A percentile compares a stretch with the other conserved stretches of the same genome.
Evolutionary conservation across 2,113 vertebrate species (phyloP).

Genomic region (Hylia prasina): DNA sequence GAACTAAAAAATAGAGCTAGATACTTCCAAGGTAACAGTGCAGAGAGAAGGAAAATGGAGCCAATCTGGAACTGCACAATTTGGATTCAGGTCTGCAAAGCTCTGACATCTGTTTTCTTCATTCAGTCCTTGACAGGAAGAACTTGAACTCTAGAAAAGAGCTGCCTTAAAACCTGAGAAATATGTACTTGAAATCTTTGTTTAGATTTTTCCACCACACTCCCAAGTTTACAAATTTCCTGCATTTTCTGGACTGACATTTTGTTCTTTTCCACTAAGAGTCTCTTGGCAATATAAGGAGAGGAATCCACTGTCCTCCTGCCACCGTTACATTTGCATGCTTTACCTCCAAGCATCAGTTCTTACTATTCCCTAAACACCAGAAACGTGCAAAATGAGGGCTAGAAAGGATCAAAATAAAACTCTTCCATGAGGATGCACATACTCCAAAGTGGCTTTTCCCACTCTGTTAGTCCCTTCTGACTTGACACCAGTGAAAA

Average conservation of each 20-base stretch:
- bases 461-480: background rate
- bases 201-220: background rate
- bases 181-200: background rate
- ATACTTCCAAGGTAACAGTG: background rate
- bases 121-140: background rate
- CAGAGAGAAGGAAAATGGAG: background rate
- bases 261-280: background rate
- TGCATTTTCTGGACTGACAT: background rate
- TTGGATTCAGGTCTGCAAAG: background rate
- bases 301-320: background rate
- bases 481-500: background rate
- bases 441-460: background rate
- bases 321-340: background rate
- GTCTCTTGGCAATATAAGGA: background rate
- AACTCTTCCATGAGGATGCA: background rate
- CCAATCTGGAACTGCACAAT: background rate
- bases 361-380: background rate
- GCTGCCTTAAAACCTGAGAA: background rate
- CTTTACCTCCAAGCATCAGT: background rate
- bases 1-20: background rate
- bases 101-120: background rate
- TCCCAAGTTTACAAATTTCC: background rate
- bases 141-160: background rate
- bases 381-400: background rate
- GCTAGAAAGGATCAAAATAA: background rate